Evolutionary conservation across 2,888 invertebrate genomes (phyloP), one percentile per base, ranked within the genome.

Genomic region (Sclerodermus sp.): DNA sequence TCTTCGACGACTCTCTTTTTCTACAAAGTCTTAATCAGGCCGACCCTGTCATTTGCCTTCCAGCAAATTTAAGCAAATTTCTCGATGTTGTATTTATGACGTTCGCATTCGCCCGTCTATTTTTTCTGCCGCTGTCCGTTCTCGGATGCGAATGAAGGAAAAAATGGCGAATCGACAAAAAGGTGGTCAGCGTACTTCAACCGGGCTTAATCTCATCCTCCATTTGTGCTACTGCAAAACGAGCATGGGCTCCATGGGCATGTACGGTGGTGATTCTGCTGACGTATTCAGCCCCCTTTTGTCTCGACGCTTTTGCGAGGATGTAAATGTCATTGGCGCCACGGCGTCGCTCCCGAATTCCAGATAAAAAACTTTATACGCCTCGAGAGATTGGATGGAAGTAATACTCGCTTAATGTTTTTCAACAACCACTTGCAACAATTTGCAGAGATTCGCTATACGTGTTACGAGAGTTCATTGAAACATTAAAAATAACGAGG

Each of bases 201-300:
- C 57, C 55, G 63, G 60, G 71, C 68, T 73, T 74, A 74, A 73
- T 74, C 74, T 74, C 70, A 67, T 63, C 64, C 66, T 71, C 73
- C 74, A 71, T 74, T 74, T 73, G 71, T 69, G 70, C 70, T 60
- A 62, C 64, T 71, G 71, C 62, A 65, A 72, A 73, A 68, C 68
- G 70, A 61, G 58, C 67, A 59, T 51, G 51, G 46, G 45, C 52
- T 52, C 41, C 49, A n/a, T 5, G 50, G 13, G 43, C 49, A 51
- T 55, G 58, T 12, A 12, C n/a, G n/a, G n/a, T 56, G 64, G 62
- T 60, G 64, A 67, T 72, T 70, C 58, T 57, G 59, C 67, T 67
- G 64, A 69, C 64, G 62, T 64, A 67, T 68, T 60, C 60, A 48
- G 46, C 51, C 55, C 49, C 57, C 54, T 58, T 67, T 67, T 66